These are phyloP conservation scores for Parazoanthus atlanticus DNA, from an alignment of 92 coral and sea anemone species.

Conservation along the genomic window DNA sequence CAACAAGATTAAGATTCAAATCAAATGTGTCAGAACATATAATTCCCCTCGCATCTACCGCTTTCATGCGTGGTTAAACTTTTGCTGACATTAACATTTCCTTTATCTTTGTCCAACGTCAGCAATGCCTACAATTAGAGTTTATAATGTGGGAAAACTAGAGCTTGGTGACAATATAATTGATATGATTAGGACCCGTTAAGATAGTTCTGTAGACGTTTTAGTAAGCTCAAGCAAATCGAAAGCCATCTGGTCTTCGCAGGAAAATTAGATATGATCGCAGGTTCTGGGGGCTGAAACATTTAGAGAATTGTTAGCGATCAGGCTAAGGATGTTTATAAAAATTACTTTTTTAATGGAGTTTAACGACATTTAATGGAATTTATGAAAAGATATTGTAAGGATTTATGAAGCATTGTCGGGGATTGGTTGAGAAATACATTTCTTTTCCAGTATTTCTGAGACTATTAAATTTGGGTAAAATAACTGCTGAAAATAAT, in stretches of 20 bases:
- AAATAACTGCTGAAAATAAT: neutral
- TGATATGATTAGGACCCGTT: slow-evolving; percentile 7
- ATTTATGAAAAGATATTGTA: neutral
- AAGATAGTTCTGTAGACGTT: neutral
- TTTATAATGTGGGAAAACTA: neutral
- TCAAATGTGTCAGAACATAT: neutral
- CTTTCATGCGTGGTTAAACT: neutral
- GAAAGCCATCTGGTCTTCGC: neutral
- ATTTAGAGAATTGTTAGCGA: neutral
- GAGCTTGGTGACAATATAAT: neutral
- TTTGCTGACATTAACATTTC: neutral
- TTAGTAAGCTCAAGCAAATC: neutral
- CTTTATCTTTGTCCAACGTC: neutral
- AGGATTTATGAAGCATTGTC: neutral
- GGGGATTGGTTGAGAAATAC: neutral
- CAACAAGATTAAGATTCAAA: neutral
- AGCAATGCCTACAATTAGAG: slow-evolving; percentile 1
- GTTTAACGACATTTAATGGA: neutral
- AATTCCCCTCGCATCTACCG: neutral
- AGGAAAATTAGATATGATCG: neutral
- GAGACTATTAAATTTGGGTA: neutral
- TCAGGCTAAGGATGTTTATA: neutral
- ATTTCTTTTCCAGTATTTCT: neutral
- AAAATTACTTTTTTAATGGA: neutral
- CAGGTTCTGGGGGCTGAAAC: neutral